Evolutionary conservation across 2,797 vertebrate species (phyloP).

Genomic region (Spatula versicolor): DNA sequence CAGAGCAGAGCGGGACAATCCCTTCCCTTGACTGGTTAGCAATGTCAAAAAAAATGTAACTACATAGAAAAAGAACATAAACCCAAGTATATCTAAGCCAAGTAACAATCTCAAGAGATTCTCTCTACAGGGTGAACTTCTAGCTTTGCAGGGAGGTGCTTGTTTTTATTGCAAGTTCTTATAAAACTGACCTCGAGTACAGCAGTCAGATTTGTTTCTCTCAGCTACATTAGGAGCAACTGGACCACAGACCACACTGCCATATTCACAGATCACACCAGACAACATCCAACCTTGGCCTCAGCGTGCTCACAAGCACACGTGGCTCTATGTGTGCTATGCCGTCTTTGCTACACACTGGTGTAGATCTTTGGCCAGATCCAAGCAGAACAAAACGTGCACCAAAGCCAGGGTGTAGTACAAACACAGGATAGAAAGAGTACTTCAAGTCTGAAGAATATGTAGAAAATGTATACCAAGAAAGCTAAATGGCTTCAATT

Average conservation of each 20-base stretch:
- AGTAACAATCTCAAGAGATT: not conserved
- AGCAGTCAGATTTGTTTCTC: not conserved
- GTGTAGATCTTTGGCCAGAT: not conserved
- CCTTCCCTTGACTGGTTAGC: too few relatives aligned
- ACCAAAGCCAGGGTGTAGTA: not conserved
- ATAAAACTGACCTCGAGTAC: not conserved
- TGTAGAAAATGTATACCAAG: not conserved
- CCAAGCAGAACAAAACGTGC: not conserved
- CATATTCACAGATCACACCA: not conserved
- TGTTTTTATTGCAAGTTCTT: not conserved
- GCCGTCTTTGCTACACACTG: not conserved
- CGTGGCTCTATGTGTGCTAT: accelerated
- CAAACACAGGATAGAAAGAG: not conserved
- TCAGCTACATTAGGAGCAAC: not conserved
- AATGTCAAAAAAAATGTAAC: not conserved
- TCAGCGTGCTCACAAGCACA: not conserved
- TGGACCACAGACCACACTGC: not conserved
- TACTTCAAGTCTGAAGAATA: not conserved
- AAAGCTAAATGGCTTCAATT: not conserved
- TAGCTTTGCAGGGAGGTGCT: not conserved
- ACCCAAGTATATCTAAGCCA: not conserved
- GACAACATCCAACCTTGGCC: not conserved
- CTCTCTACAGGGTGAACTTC: not conserved
- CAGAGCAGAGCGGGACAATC: too few relatives aligned
- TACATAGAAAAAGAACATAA: not conserved